These are phyloP conservation scores for Poecilobothrus nobilitatus DNA, from an alignment of 2,888 invertebrate genomes.

Conservation along the genomic window DNA sequence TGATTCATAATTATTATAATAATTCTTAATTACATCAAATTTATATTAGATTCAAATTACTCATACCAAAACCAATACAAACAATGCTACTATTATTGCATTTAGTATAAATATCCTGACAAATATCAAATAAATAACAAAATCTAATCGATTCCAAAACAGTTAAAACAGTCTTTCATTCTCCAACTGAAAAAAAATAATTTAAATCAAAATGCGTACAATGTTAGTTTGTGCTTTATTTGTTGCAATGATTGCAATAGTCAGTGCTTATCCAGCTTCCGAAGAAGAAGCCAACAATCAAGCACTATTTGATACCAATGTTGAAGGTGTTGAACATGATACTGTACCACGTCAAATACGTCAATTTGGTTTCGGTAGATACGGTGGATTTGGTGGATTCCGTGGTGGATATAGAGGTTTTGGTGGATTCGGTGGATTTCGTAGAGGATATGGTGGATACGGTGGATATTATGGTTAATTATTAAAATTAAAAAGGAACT, in stretches of 20 bases:
- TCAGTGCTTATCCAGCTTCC: conserved; percentile 10
- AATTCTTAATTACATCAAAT: too few relatives aligned
- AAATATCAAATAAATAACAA: too few relatives aligned
- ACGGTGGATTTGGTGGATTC: conserved; percentile 9
- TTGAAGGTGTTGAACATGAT: conserved; percentile 14
- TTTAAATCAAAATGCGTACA: too few relatives aligned
- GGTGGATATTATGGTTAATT: background rate
- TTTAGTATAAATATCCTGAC: too few relatives aligned
- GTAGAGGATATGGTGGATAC: background rate
- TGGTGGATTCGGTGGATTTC: conserved; percentile 1
- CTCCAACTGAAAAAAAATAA: too few relatives aligned
- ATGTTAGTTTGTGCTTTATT: background rate
- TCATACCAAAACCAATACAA: too few relatives aligned
- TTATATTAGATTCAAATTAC: too few relatives aligned
- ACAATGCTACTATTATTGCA: too few relatives aligned
- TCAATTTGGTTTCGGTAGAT: conserved; percentile 9
- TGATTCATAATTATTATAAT: too few relatives aligned
- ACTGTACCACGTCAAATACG: conserved; percentile 9
- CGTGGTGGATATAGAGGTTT: conserved; percentile 17
- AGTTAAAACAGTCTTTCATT: too few relatives aligned
- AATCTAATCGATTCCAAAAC: too few relatives aligned
- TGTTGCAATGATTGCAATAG: conserved; percentile 10
- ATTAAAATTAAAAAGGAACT: too few relatives aligned
- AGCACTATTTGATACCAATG: conserved; percentile 10
- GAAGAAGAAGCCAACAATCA: background rate